Evolutionary conservation across 2,113 vertebrate genomes (phyloP).

Genomic region (Hypocryptadius cinnamomeus): DNA sequence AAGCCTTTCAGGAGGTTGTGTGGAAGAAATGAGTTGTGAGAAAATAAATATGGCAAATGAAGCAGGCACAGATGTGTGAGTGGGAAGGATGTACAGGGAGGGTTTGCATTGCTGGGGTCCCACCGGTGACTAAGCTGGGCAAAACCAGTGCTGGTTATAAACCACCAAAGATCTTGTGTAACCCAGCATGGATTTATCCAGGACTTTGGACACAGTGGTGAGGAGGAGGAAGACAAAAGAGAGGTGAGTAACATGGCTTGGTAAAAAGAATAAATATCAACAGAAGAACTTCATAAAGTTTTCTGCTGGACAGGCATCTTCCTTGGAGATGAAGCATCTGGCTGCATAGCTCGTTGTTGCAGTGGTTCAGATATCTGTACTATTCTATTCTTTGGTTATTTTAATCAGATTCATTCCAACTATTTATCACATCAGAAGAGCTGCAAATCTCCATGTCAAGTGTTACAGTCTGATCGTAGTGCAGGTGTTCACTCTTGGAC

Average conservation of each 20-base stretch:
- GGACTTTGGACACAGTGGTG: background rate
- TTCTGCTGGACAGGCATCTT: background rate
- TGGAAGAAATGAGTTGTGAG: background rate
- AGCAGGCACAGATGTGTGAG: background rate
- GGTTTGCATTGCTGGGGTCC: background rate
- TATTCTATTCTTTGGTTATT: slow-evolving; percentile 4
- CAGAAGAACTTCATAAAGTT: background rate
- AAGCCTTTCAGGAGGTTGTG: background rate
- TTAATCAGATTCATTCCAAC: background rate
- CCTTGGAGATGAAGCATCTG: background rate
- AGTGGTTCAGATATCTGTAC: background rate
- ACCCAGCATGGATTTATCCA: background rate
- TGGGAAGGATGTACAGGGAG: background rate
- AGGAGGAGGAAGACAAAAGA: background rate
- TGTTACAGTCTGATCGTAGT: background rate
- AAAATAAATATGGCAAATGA: background rate
- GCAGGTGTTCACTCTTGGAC: background rate
- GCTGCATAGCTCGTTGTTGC: background rate
- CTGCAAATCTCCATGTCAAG: background rate
- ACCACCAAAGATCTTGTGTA: background rate
- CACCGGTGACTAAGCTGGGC: background rate
- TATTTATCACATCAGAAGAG: background rate
- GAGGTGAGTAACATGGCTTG: background rate
- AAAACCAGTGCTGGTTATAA: background rate
- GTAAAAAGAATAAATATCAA: background rate